A percentile compares a stretch with the other conserved stretches of the same genome.
phyloP scores from a whole-genome alignment of 2,888 invertebrate genomes.

The Drosophila yooni region DNA sequence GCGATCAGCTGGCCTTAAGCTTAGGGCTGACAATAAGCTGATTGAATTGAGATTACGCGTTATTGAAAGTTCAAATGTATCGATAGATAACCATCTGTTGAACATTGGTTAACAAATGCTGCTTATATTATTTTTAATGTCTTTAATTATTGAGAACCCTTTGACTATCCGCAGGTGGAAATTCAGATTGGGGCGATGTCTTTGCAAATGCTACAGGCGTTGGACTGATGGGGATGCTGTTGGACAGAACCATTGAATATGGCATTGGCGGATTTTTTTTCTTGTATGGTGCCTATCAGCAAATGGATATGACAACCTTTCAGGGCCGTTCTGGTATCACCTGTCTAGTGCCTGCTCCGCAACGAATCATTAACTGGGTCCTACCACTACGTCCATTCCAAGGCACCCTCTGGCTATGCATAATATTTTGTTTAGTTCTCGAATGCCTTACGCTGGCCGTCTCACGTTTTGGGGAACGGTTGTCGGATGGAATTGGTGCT shows the following conservation, averaged over 20 bases:
- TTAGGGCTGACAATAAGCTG: background rate
- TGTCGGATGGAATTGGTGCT: background rate
- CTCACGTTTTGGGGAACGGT: slow-evolving; percentile 57
- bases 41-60: background rate
- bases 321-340: slow-evolving; percentile 88
- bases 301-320: slow-evolving; percentile 87
- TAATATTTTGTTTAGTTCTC: slow-evolving; percentile 85
- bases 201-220: slow-evolving; percentile 88
- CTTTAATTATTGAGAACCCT: background rate
- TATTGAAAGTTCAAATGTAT: background rate
- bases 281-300: slow-evolving; percentile 85
- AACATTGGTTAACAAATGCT: background rate
- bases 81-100: background rate
- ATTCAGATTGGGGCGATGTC: slow-evolving; percentile 88
- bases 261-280: slow-evolving; percentile 70
- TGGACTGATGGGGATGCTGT: slow-evolving; percentile 88
- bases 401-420: slow-evolving; percentile 87
- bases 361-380: slow-evolving; percentile 87
- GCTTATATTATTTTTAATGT: background rate
- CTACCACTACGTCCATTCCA: slow-evolving; percentile 88
- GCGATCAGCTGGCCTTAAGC: slow-evolving; percentile 3
- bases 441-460: slow-evolving; percentile 83
- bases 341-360: slow-evolving; percentile 89
- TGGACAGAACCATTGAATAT: slow-evolving; percentile 87
- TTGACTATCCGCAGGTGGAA: slow-evolving; percentile 44